Evolutionary conservation across 2,797 vertebrate species (phyloP), one percentile per base, ranked within the genome.

Genomic region (Gambusia yucatana): DNA sequence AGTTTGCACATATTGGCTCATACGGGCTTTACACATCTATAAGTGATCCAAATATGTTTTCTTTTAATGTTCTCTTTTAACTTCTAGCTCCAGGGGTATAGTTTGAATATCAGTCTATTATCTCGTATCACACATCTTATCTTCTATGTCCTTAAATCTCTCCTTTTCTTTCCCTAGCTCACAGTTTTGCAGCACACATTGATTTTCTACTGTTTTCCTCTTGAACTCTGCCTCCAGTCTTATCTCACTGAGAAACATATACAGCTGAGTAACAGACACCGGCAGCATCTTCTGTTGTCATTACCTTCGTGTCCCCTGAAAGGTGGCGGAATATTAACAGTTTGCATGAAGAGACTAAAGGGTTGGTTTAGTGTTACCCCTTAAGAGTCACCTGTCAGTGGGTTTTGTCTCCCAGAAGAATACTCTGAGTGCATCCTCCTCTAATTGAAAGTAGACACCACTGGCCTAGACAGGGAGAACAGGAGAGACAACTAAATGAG

Each of bases 91-190:
- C 82, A 39, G 92, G 94, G 89, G 77, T 79, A 83, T 86, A 92
- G 93, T 94, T 91, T 89, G 81, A 91, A 92, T 92, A 91, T 91
- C 89, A 89, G 89, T 92, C 87, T 90, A 91, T 93, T 94, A 93
- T 94, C 93, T 91, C 84, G 77, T 91, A 93, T 93, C 93, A 86
- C 81, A 91, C 86, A 91, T 94, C 90, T 93, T 82, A 92, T 94
- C 93, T 92, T 65, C 82, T 84, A 82, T 90, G 91, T 91, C 90
- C 88, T 89, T 84, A 91, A 90, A 93, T 91, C 90, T 94, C 87
- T 85, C 69, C 76, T 67, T 80, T 78, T 71, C 75, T 55, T 75
- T 73, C 80, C 69, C 67, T 41, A 46, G 63, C n/a, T 75, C 81
- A 65, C 73, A 73, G 72, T 80, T 61, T 59, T 14, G 33, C 82